phyloP scores from a whole-genome alignment of 2,797 vertebrate species.

The Etheostoma perlongum region DNA sequence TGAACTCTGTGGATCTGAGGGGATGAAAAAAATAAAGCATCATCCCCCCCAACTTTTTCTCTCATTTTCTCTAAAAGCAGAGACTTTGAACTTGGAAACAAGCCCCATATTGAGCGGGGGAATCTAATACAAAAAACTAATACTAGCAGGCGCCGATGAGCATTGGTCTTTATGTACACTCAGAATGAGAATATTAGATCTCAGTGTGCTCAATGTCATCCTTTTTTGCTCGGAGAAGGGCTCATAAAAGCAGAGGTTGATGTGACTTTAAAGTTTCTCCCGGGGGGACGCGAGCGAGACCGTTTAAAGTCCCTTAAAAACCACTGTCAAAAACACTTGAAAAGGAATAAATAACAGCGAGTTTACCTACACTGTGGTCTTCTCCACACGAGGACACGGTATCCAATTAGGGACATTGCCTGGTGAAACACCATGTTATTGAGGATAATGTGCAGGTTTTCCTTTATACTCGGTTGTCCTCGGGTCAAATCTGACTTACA shows the following conservation, averaged over 20 bases:
- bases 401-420: constrained; percentile 11
- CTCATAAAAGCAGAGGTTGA: constrained; percentile 75
- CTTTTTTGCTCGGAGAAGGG: constrained; percentile 58
- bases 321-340: constrained; percentile 33
- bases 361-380: constrained; percentile 58
- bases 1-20: constrained; percentile 76
- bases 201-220: constrained; percentile 61
- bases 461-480: background rate
- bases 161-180: constrained; percentile 65
- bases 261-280: constrained; percentile 75
- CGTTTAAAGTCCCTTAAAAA: constrained; percentile 64
- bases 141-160: constrained; percentile 66
- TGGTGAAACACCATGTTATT: constrained; percentile 15
- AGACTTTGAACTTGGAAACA: constrained; percentile 63
- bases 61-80: constrained; percentile 54
- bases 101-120: constrained; percentile 61
- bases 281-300: constrained; percentile 26
- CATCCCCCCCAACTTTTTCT: constrained; percentile 57
- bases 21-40: constrained; percentile 14
- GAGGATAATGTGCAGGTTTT: background rate
- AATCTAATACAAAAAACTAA: constrained; percentile 77
- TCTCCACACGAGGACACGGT: background rate
- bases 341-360: constrained; percentile 58
- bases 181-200: constrained; percentile 74
- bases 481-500: no score